These are phyloP conservation scores for Macrobrachium nipponense DNA, from an alignment of 1,140 invertebrate species.

Conservation along the genomic window DNA sequence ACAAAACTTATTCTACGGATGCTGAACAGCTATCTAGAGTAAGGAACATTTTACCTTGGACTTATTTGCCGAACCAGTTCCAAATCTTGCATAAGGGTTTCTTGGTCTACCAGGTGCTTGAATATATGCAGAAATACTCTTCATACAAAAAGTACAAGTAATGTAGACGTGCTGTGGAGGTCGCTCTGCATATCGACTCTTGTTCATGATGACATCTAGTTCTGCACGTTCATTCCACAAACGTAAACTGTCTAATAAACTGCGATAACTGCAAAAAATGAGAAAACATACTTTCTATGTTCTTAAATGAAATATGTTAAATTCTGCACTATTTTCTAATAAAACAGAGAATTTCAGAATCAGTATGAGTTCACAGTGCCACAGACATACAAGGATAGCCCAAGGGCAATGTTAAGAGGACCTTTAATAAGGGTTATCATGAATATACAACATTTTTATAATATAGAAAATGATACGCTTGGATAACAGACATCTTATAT, in stretches of 20 bases:
- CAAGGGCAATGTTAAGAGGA: no score
- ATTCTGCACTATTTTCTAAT: no score
- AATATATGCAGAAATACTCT: conserved; percentile 86
- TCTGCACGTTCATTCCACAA: conserved; percentile 84
- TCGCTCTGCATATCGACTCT: conserved; percentile 74
- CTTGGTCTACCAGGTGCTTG: conserved; percentile 72
- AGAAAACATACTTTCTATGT: conserved; percentile 5
- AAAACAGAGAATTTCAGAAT: no score
- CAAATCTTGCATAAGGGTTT: conserved; percentile 75
- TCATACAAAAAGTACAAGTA: conserved; percentile 94
- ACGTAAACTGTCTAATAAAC: conserved; percentile 82
- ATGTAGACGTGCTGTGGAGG: conserved; percentile 85
- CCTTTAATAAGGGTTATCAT: no score
- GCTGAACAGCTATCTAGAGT: neutral
- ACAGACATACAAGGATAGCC: no score
- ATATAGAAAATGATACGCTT: no score
- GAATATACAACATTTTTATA: no score
- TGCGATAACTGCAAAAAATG: conserved; percentile 75
- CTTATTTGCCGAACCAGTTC: conserved; percentile 73
- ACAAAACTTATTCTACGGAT: neutral
- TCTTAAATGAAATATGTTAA: neutral
- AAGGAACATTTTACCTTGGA: conserved; percentile 72
- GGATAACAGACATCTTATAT: no score
- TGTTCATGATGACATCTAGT: conserved; percentile 80
- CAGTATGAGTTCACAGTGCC: no score